Evolutionary conservation across 2,888 invertebrate genomes (phyloP), one percentile per base, ranked within the genome.

Genomic region (Meloe dianella): DNA sequence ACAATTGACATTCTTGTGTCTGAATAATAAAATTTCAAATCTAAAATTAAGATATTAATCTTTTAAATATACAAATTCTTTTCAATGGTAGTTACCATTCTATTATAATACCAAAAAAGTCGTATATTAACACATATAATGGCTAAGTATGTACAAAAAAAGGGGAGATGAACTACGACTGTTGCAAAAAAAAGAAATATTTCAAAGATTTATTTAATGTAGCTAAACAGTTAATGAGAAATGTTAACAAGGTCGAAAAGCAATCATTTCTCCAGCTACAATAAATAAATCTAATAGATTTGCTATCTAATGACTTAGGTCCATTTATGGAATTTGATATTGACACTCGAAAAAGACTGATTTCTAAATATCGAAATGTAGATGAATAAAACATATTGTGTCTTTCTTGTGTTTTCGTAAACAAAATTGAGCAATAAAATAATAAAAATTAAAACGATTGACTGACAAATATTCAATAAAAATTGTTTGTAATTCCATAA

Each of bases 311-410:
- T 75, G 75, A 76, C 75, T 77, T 77, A 77, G 77, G 77, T 75
- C 75, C 77, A 76, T 75, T 72, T 76, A 67, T 70, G 71, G 71
- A 73, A 75, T 74, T 74, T 76, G 75, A 74, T 75, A 72, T 71
- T 71, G 61, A 67, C 68, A 67, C 66, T 61, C 57, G 47, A 24
- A 69, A 35, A n/a, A n/a, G n/a, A 57, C 63, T 64, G 70, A 70
- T 68, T 68, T 68, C 68, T 64, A 65, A 27, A 65, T 58, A 56
- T 20, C 8, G 20, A 20, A 14, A 35, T 14, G 17, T 6, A 41
- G n/a, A 41, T 41, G 7, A 57, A 65, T 60, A 32, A 58, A 61
- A 67, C 47, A 65, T 66, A 63, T 67, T 66, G 56, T 71, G 71
- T 71, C 71, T 71, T 71, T 71, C 20, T n/a, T n/a, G n/a, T 47